phyloP scores from a whole-genome alignment of 1,140 invertebrate genomes.

The Eumeta japonica region DNA sequence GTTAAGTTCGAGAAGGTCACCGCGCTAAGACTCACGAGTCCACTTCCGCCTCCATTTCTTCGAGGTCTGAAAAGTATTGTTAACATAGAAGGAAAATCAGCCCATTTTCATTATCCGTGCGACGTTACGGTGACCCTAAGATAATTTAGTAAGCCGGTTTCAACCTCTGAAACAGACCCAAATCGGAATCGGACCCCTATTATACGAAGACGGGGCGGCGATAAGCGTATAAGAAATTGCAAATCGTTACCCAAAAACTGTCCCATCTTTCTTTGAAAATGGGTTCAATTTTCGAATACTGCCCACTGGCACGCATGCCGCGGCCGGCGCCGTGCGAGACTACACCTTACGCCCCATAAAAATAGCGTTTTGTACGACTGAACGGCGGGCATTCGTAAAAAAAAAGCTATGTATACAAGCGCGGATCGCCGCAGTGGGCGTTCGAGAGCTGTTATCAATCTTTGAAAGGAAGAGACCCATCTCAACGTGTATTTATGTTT shows the following conservation, averaged over 20 bases:
- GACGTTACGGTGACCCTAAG: too few species aligned
- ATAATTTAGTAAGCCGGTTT: too few species aligned
- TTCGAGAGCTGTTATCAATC: not conserved
- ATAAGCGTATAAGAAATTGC: constrained; percentile 1
- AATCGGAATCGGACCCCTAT: too few species aligned
- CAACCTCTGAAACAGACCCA: too few species aligned
- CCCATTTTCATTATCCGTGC: too few species aligned
- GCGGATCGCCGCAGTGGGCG: not conserved
- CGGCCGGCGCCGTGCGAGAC: not conserved
- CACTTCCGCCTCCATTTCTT: too few species aligned
- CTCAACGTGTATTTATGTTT: too few species aligned
- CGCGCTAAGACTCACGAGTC: too few species aligned
- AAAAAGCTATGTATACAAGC: not conserved
- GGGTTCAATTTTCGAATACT: not conserved
- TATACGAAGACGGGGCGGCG: not conserved
- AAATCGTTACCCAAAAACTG: not conserved
- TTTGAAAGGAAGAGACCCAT: too few species aligned
- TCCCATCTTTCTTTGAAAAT: not conserved
- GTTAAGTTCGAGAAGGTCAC: too few species aligned
- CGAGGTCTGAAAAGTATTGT: too few species aligned
- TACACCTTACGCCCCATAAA: not conserved
- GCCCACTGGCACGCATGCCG: not conserved
- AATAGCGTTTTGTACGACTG: not conserved
- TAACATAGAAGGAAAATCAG: too few species aligned
- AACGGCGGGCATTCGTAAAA: not conserved